Conservation (phyloP, 2,113 vertebrate species). For the Archocentrus centrarchus region DNA sequence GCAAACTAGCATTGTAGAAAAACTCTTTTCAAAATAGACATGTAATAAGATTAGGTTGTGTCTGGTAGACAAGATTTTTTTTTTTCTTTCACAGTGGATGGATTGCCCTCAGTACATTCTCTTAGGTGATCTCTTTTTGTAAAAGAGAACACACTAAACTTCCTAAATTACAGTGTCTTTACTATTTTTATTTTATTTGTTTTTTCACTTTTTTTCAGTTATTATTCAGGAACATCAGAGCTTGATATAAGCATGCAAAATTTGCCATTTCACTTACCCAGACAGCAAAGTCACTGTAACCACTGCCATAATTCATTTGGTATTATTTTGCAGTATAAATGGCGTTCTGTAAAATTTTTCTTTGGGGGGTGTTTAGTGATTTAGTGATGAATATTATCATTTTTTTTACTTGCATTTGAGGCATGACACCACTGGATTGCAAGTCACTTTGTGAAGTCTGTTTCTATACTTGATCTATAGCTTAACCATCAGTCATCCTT, state of each 20-base stretch:
- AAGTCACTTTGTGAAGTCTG: not conserved
- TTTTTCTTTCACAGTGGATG: constrained; percentile 16
- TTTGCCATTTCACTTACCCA: not conserved
- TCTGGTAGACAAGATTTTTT: not conserved
- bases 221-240: constrained; percentile 21
- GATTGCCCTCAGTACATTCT: constrained; percentile 18
- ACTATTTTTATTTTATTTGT: constrained; percentile 3
- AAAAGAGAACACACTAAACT: constrained; percentile 17
- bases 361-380: not conserved
- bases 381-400: not conserved
- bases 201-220: constrained; percentile 14
- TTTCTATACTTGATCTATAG: not conserved
- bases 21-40: not conserved
- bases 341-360: not conserved
- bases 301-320: not conserved
- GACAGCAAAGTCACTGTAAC: not conserved
- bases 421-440: not conserved
- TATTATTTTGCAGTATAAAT: not conserved
- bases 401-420: not conserved
- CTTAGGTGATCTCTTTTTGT: constrained; percentile 25
- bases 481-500: not conserved
- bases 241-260: not conserved
- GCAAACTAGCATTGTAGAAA: not conserved
- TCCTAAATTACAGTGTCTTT: constrained; percentile 39
- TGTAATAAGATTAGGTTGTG: not conserved